Conservation (phyloP, 2,797 vertebrate genomes). For the Xenops minutus region DNA sequence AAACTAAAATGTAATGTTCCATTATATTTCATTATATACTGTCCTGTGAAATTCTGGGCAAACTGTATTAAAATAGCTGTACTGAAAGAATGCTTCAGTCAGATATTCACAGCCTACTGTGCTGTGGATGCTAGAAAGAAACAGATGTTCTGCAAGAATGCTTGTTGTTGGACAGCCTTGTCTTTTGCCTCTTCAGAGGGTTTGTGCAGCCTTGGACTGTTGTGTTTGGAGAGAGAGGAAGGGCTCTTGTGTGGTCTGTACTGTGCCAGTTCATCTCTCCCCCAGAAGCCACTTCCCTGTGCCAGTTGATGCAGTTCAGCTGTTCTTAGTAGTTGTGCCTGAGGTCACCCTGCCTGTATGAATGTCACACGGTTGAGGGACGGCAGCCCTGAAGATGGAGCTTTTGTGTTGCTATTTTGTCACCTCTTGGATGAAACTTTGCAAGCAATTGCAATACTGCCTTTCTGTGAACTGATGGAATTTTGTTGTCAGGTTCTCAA, state of each 20-base stretch:
- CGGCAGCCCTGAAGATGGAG: not conserved
- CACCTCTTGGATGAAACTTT: not conserved
- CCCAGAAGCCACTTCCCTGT: not conserved
- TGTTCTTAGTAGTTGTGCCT: not conserved
- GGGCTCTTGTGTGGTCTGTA: not conserved
- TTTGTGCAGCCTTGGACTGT: rapidly evolving
- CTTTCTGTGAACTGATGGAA: not conserved
- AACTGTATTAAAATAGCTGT: not conserved
- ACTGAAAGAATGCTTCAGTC: not conserved
- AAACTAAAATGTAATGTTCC: not conserved
- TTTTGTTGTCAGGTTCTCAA: not conserved
- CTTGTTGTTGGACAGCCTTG: not conserved
- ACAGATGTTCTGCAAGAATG: rapidly evolving
- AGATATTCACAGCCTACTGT: not conserved
- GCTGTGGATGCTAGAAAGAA: not conserved
- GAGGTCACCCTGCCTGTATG: not conserved
- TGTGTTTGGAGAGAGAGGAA: not conserved
- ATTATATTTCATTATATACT: not conserved
- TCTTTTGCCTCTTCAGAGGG: not conserved
- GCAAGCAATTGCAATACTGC: not conserved
- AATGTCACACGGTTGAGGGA: rapidly evolving
- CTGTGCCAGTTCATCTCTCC: not conserved
- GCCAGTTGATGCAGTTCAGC: not conserved
- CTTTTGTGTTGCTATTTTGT: not conserved
- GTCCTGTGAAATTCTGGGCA: not conserved